These are phyloP conservation scores for Caenorhabditis drosophilae DNA, from an alignment of 2,888 invertebrate species.

Conservation along the genomic window DNA sequence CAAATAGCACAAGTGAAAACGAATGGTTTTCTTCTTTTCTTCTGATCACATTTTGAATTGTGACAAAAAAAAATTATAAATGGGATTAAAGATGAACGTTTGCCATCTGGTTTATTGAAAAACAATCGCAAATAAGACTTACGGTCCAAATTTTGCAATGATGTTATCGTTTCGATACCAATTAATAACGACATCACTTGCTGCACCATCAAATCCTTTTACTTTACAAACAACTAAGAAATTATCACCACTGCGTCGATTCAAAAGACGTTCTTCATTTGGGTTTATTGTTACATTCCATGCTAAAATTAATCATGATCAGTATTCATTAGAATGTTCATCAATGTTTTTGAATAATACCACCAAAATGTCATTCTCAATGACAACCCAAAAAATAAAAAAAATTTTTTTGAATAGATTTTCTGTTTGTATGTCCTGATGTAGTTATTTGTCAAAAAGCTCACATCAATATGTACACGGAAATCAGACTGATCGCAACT, in stretches of 20 bases:
- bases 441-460: conserved; percentile 2
- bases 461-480: conserved; percentile 4
- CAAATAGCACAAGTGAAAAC: too few species aligned
- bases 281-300: conserved; percentile 44
- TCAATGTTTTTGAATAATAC: too few species aligned
- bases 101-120: too few species aligned
- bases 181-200: conserved; percentile 50
- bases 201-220: conserved; percentile 49
- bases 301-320: conserved; percentile 45
- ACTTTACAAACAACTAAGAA: conserved; percentile 51
- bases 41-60: not conserved
- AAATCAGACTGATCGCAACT: not conserved
- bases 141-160: conserved; percentile 49
- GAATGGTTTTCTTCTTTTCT: too few species aligned
- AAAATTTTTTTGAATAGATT: too few species aligned
- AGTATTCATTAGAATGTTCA: too few species aligned
- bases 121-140: too few species aligned
- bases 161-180: conserved; percentile 42
- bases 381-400: too few species aligned
- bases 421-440: too few species aligned
- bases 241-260: conserved; percentile 48
- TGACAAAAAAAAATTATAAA: conserved; percentile 8
- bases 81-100: not conserved
- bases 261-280: conserved; percentile 41
- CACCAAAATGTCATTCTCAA: too few species aligned